phyloP scores from a whole-genome alignment of 2,888 invertebrate genomes.

The Pilophorus perplexus region DNA sequence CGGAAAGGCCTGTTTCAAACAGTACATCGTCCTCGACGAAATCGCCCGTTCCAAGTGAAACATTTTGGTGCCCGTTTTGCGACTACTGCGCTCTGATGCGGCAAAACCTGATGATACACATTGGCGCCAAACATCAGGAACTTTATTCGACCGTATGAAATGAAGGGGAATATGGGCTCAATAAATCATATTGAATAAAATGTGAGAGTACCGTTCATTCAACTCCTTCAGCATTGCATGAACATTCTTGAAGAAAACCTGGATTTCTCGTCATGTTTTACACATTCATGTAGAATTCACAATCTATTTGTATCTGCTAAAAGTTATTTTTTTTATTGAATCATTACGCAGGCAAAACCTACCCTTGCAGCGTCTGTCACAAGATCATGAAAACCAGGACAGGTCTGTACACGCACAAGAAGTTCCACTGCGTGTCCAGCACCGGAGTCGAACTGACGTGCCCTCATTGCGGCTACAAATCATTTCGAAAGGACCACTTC shows the following conservation, averaged over 20 bases:
- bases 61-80: constrained; percentile 32
- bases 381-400: constrained; percentile 15
- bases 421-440: neutral
- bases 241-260: too few relatives aligned
- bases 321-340: too few relatives aligned
- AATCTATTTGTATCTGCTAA: too few relatives aligned
- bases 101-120: constrained; percentile 29
- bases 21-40: neutral
- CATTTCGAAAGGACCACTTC: constrained; percentile 6
- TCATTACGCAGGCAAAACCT: too few relatives aligned
- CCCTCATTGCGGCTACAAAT: constrained; percentile 27
- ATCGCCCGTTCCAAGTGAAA: neutral
- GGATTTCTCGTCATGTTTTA: too few relatives aligned
- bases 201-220: too few relatives aligned
- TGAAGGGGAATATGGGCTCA: neutral
- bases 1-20: too few relatives aligned
- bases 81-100: constrained; percentile 8
- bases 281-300: too few relatives aligned
- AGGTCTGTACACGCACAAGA: constrained; percentile 11
- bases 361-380: neutral
- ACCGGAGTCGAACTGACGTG: neutral
- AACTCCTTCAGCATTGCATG: neutral
- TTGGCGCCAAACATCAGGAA: constrained; percentile 28
- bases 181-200: too few relatives aligned
- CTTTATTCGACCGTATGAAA: too few relatives aligned